Percentiles rank a stretch among this genome's conserved stretches.
phyloP scores from a whole-genome alignment of 2,888 invertebrate species.

The Dioctria rufipes region DNA sequence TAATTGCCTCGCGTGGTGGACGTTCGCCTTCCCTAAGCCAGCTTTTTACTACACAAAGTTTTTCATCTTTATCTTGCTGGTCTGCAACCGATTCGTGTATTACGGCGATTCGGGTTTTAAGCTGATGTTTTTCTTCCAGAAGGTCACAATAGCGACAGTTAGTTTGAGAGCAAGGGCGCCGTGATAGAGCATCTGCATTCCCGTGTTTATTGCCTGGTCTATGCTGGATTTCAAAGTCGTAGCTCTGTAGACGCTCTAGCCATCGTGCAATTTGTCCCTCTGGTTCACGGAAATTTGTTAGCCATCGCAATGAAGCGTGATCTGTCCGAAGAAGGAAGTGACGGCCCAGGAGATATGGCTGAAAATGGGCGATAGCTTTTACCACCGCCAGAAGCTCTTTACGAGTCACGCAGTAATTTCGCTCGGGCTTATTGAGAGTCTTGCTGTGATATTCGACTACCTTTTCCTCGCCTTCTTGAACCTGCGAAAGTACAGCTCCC shows the following conservation, averaged over 20 bases:
- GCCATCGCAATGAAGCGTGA: too few relatives aligned
- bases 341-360: slow-evolving; percentile 18
- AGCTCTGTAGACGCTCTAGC: too few relatives aligned
- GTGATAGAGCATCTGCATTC: not conserved
- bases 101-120: too few relatives aligned
- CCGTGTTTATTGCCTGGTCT: not conserved
- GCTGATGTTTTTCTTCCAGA: too few relatives aligned
- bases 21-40: too few relatives aligned
- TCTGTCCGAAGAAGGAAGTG: not conserved
- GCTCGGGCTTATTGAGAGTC: too few relatives aligned
- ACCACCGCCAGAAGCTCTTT: slow-evolving; percentile 54
- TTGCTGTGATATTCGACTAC: too few relatives aligned
- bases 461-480: slow-evolving; percentile 35
- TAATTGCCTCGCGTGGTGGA: not conserved
- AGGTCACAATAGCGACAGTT: not conserved
- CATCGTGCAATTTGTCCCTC: too few relatives aligned
- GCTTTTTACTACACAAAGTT: too few relatives aligned
- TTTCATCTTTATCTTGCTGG: too few relatives aligned
- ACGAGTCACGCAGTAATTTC: slow-evolving; percentile 49
- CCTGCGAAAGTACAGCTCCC: slow-evolving; percentile 46
- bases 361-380: slow-evolving; percentile 24
- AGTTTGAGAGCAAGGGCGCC: too few relatives aligned
- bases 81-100: too few relatives aligned
- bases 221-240: not conserved
- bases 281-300: slow-evolving; percentile 38